phyloP scores from a whole-genome alignment of 2,888 invertebrate genomes.

The Lithophane ornitopus region DNA sequence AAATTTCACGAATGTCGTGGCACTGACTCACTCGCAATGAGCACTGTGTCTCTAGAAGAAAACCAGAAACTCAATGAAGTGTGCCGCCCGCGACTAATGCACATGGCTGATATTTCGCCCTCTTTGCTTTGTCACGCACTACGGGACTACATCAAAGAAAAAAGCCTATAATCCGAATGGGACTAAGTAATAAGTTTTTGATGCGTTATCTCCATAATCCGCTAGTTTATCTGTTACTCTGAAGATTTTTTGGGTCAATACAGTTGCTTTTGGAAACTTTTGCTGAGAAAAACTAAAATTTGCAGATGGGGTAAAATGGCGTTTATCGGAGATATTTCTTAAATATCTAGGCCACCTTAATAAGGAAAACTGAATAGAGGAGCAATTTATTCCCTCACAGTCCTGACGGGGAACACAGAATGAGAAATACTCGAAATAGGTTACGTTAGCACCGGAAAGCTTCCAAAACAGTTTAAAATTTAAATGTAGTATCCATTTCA shows the following conservation, averaged over 20 bases:
- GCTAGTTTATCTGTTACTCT: slow-evolving; percentile 64
- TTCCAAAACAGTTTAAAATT: slow-evolving; percentile 46
- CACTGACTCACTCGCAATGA: slow-evolving; percentile 60
- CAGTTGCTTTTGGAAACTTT: slow-evolving; percentile 50
- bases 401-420: slow-evolving; percentile 1
- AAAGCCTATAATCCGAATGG: slow-evolving; percentile 72
- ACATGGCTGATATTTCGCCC: slow-evolving; percentile 70
- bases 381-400: slow-evolving; percentile 15
- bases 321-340: slow-evolving; percentile 40
- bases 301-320: slow-evolving; percentile 40
- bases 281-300: slow-evolving; percentile 52
- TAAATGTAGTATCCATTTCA: slow-evolving; percentile 50
- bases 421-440: slow-evolving; percentile 34
- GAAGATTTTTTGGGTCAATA: slow-evolving; percentile 61
- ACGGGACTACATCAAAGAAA: slow-evolving; percentile 75
- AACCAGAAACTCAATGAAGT: slow-evolving; percentile 48
- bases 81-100: slow-evolving; percentile 60
- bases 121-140: slow-evolving; percentile 72
- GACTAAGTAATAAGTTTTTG: slow-evolving; percentile 79
- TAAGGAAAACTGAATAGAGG: slow-evolving; percentile 20
- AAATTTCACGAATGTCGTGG: slow-evolving; percentile 49
- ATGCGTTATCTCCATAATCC: slow-evolving; percentile 71
- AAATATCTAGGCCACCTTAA: slow-evolving; percentile 25
- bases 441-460: slow-evolving; percentile 35
- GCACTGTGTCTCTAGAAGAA: slow-evolving; percentile 58